Evolutionary conservation across 2,888 invertebrate genomes (phyloP).

Genomic region (Miltochrista miniata): DNA sequence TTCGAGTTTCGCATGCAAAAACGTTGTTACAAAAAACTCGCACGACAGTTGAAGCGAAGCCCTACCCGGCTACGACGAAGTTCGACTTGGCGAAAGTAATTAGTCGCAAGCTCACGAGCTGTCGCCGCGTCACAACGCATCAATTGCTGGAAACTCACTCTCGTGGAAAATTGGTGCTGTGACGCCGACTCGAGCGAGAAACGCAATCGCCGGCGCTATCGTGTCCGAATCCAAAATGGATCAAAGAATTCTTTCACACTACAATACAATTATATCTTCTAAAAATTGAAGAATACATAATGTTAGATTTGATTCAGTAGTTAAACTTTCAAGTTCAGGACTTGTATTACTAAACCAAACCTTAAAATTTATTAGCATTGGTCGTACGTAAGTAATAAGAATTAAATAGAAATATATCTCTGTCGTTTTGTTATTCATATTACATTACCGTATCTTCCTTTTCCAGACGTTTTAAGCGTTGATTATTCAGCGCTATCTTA

Average conservation of each 20-base stretch:
- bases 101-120: slow-evolving; percentile 67
- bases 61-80: slow-evolving; percentile 54
- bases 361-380: slow-evolving; percentile 71
- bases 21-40: slow-evolving; percentile 63
- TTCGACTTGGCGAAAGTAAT: slow-evolving; percentile 73
- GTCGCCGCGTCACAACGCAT: slow-evolving; percentile 76
- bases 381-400: slow-evolving; percentile 71
- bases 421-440: slow-evolving; percentile 83
- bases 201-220: slow-evolving; percentile 49
- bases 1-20: slow-evolving; percentile 48
- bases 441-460: slow-evolving; percentile 82
- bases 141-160: slow-evolving; percentile 64
- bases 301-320: slow-evolving; percentile 17
- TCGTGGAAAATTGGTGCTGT: slow-evolving; percentile 75
- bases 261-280: slow-evolving; percentile 14
- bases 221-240: slow-evolving; percentile 38
- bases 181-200: slow-evolving; percentile 63
- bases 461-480: slow-evolving; percentile 83
- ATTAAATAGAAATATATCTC: slow-evolving; percentile 80
- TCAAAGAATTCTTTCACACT: slow-evolving; percentile 19
- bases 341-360: slow-evolving; percentile 53
- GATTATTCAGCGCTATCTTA: slow-evolving; percentile 81
- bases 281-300: slow-evolving; percentile 31
- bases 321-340: slow-evolving; percentile 35
- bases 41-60: slow-evolving; percentile 68